Evolutionary conservation across 35 echinoderm and acorn worm genomes (phyloP), one percentile per base, ranked within the genome.

Genomic region (Stichopus chloronotus): DNA sequence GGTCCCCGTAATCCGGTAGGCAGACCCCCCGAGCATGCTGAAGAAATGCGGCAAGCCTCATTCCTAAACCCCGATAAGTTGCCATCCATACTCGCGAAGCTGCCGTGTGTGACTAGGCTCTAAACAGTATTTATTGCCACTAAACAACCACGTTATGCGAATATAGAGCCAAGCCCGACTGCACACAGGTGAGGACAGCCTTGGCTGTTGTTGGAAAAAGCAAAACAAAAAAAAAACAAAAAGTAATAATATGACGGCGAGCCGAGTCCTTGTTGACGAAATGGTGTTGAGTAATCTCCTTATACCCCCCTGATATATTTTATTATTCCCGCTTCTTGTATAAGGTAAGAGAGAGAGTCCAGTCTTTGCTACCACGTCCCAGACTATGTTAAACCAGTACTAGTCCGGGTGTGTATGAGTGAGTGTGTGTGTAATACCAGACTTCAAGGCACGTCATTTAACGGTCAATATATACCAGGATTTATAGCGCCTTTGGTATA

Each of bases 111-210:
- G 90, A 79, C 16, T 91, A 91, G 90, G 90, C 90, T 79, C 90
- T 91, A 91, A 91, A 91, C 69, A 65, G 12, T 59, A 53, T 91
- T 91, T 91, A 91, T 91, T 78, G 72, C 71, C 90, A 91, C 90
- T 91, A 91, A 91, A 91, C 90, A 91, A 14, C 55, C 90, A 79
- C 90, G 90, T 91, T 65, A 91, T 77, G 90, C 55, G 90, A 59
- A 43, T 43, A 43, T 16, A 58, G 76, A 91, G 90, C 90, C 90
- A 91, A 91, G 90, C 90, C 57, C 76, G 71, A 79, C 22, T 91
- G 90, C 54, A 78, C 90, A 91, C 90, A 54, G 87, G 30, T 72
- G 87, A 89, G 52, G 87, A 72, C 87, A 17, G 61, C 19, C 61
- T 8, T 22, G 52, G 30, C 87, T 8, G 87, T 71, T 72, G 21